Percentiles rank a stretch among this genome's conserved stretches.
Evolutionary conservation across 2,888 invertebrate genomes (phyloP).

Genomic region (Coleophora flavipennella): DNA sequence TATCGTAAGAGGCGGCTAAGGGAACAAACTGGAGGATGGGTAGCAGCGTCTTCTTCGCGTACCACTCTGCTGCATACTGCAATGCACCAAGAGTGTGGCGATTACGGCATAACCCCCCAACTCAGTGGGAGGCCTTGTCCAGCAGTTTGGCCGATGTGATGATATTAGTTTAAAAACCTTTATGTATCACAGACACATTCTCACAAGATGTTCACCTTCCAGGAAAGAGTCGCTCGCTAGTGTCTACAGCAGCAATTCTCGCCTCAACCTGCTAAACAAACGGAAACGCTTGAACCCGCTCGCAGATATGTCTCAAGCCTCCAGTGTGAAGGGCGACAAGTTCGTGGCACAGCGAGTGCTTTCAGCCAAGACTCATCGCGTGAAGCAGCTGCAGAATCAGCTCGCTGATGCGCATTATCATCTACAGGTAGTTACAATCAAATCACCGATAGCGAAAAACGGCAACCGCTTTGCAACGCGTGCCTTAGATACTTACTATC

Average conservation of each 20-base stretch:
- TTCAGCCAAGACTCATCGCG: constrained; percentile 82
- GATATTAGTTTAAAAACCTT: too few relatives aligned
- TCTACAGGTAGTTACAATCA: constrained; percentile 68
- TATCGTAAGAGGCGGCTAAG: too few relatives aligned
- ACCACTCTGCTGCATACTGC: too few relatives aligned
- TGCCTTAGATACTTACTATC: too few relatives aligned
- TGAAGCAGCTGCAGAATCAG: constrained; percentile 86
- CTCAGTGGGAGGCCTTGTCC: too few relatives aligned
- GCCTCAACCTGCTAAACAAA: constrained; percentile 49
- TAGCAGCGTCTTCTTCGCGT: too few relatives aligned
- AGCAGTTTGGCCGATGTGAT: too few relatives aligned
- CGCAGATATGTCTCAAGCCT: constrained; percentile 10
- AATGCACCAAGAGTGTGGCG: too few relatives aligned
- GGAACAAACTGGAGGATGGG: too few relatives aligned
- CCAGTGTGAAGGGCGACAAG: constrained; percentile 27
- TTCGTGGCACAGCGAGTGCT: constrained; percentile 76
- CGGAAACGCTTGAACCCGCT: constrained; percentile 49
- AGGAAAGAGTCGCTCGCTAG: constrained; percentile 60
- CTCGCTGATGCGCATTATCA: constrained; percentile 85
- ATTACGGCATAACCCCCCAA: too few relatives aligned
- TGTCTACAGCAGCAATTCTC: constrained; percentile 62
- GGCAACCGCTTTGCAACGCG: too few relatives aligned
- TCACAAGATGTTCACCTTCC: constrained; percentile 17
- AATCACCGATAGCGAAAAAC: background rate
- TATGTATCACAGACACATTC: too few relatives aligned